Base-by-base conservation (phyloP, 2,797 vertebrate genomes). In the Cyprinella venusta region DNA sequence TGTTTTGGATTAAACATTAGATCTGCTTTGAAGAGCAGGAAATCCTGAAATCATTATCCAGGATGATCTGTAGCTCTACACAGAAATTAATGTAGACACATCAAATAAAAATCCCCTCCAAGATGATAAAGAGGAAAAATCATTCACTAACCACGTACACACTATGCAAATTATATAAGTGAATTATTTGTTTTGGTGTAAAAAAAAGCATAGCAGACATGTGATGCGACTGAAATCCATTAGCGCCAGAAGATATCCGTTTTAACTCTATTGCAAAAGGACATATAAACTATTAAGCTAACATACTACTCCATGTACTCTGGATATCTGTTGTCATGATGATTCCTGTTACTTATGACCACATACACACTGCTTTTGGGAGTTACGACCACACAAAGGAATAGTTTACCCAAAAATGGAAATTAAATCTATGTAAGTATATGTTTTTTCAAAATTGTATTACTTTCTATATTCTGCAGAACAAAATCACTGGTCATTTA, bases 1-100 rank as follows among this genome's bases (percentile, higher is more conserved):
- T 65, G 59, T 74, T 75, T 54, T 65, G 61, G 70, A 74, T 65
- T 65, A 76, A 75, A 74, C 61, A 54, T 75, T 50, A 52, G 36
- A 72, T 64, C 42, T 50, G 19, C 42, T 74, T 75, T 81, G 80
- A 74, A 74, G 59, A 81, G 21, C 70, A 50, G 56, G 42, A 74
- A 40, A 71, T 81, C 68, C 54, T 81, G 12, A n/a, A 72, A 19
- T 72, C 6, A 48, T 81, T 61, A 81, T 72, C 52, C 79, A 45
- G 68, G 54, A 33, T 72, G 24, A 81, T 81, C 79, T 61, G 54
- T 19, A 48, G 54, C 18, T 36, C 13, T 36, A 84, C 71, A 76
- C 24, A 75, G 26, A 80, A 56, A 68, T 68, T 10, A 56, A 70
- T 70, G 63, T 18, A n/a, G 76, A 79, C 48, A 68, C 38, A 45